Evolutionary conservation across 1,140 invertebrate species (phyloP).

Genomic region (Drosophila sp.): DNA sequence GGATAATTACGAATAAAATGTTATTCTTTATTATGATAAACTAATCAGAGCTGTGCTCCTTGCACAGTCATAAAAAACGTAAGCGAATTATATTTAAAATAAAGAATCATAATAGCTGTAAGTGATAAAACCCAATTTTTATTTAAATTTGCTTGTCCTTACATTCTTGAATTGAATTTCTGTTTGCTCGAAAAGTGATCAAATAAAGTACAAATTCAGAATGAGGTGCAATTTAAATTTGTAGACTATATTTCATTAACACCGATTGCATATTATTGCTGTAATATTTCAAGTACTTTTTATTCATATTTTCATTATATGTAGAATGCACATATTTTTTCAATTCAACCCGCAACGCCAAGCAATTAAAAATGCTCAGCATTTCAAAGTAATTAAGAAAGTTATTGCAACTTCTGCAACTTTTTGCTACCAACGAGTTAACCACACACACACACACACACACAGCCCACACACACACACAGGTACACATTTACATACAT

Average conservation of each 20-base stretch:
- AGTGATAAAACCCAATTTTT: neutral
- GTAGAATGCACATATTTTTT: neutral
- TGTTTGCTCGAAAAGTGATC: neutral
- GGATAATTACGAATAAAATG: slow-evolving; percentile 22
- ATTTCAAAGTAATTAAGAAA: slow-evolving; percentile 37
- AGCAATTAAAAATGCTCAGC: slow-evolving; percentile 32
- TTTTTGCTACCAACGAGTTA: slow-evolving; percentile 8
- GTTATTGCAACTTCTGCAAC: slow-evolving; percentile 20
- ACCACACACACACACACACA: neutral
- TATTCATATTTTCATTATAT: slow-evolving; percentile 17
- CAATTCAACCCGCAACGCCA: neutral
- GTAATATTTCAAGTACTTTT: slow-evolving; percentile 9
- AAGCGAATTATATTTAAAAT: neutral
- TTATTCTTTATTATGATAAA: neutral
- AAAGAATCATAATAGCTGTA: neutral
- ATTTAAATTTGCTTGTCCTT: too few relatives aligned
- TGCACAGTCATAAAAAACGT: neutral
- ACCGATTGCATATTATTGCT: neutral
- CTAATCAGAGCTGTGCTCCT: neutral
- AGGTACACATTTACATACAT: neutral
- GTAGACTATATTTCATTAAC: slow-evolving; percentile 1
- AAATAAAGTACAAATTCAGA: neutral
- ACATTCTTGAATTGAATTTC: neutral
- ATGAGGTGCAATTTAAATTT: neutral
- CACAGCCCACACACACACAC: neutral